Evolutionary conservation across 2,797 vertebrate species (phyloP).

Genomic region (Artibeus jamaicensis): DNA sequence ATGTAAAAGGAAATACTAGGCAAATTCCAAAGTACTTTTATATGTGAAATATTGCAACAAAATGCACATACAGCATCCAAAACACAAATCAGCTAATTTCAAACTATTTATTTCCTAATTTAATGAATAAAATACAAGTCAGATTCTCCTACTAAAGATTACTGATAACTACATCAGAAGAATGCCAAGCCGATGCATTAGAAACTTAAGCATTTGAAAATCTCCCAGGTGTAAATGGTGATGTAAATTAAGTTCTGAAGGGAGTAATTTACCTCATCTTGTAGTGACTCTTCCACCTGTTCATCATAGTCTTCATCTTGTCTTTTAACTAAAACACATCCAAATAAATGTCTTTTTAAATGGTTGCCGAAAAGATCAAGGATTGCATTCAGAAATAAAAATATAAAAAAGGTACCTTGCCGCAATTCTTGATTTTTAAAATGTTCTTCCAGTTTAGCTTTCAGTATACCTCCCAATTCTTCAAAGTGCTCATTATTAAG

Average conservation of each 20-base stretch:
- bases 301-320: constrained; percentile 99
- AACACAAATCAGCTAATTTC: neutral
- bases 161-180: neutral
- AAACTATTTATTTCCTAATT: neutral
- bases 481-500: constrained; percentile 98
- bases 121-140: neutral
- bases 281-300: constrained; percentile 96
- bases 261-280: constrained; percentile 91
- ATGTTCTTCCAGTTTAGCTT: constrained; percentile 97
- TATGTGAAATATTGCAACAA: neutral
- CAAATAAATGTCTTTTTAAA: neutral
- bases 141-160: neutral
- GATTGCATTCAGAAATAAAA: constrained; percentile 20
- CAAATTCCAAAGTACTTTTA: neutral
- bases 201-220: neutral
- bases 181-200: neutral
- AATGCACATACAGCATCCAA: neutral
- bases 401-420: constrained; percentile 86
- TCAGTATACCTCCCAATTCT: constrained; percentile 96
- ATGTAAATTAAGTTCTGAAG: neutral
- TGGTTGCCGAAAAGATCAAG: neutral
- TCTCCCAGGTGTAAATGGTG: neutral
- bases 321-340: constrained; percentile 63
- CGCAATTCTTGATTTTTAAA: constrained; percentile 99
- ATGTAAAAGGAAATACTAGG: neutral